phyloP scores from a whole-genome alignment of 2,888 invertebrate genomes.

The Pardosa pseudoannulata region DNA sequence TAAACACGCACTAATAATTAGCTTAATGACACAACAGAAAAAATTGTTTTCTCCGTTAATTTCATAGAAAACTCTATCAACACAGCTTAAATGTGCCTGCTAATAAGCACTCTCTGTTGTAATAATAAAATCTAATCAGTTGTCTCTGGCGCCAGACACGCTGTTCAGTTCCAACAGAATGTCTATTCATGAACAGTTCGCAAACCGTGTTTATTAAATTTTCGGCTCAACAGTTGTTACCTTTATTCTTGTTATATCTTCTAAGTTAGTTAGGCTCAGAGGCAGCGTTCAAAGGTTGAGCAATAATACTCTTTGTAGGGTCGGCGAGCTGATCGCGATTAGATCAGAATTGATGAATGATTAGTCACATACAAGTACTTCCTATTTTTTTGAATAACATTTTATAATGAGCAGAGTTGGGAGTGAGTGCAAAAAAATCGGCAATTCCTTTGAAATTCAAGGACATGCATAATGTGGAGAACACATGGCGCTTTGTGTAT shows the following conservation, averaged over 20 bases:
- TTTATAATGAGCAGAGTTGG: too few relatives aligned
- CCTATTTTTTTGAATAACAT: slow-evolving; percentile 25
- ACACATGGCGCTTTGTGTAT: too few relatives aligned
- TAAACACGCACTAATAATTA: not conserved
- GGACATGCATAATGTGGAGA: too few relatives aligned
- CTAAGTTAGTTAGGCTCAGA: not conserved
- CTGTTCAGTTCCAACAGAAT: not conserved
- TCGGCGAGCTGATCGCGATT: slow-evolving; percentile 43
- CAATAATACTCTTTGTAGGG: slow-evolving; percentile 30
- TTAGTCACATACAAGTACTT: slow-evolving; percentile 46
- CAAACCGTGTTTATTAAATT: not conserved
- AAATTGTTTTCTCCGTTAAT: not conserved
- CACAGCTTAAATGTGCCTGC: too few relatives aligned
- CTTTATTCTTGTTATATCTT: not conserved
- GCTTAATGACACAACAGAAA: not conserved
- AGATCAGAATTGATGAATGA: slow-evolving; percentile 55
- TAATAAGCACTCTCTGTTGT: too few relatives aligned
- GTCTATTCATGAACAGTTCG: not conserved
- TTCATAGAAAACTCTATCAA: too few relatives aligned
- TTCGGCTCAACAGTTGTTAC: not conserved
- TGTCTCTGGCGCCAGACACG: not conserved
- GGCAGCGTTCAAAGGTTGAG: not conserved
- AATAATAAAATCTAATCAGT: not conserved
- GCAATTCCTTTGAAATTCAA: too few relatives aligned
- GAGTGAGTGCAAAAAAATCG: too few relatives aligned